Percentiles rank a stretch among this genome's conserved stretches.
Evolutionary conservation across 2,797 vertebrate species (phyloP).

Genomic region (Chrysocyon brachyurus): DNA sequence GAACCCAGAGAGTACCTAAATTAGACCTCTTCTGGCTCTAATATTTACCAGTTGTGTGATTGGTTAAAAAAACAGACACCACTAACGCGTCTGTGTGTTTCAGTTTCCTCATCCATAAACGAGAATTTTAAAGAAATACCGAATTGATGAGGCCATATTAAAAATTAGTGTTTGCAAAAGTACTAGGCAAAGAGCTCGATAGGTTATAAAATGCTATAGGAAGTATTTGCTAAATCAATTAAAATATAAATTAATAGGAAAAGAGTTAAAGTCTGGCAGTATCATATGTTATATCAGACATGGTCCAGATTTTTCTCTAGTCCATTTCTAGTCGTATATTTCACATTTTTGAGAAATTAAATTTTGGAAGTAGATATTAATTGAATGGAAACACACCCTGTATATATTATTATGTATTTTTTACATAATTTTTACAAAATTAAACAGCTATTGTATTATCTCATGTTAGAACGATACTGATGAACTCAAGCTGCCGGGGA

Average conservation of each 20-base stretch:
- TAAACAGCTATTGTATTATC: background rate
- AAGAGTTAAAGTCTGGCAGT: background rate
- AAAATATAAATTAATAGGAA: slow-evolving; percentile 5
- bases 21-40: background rate
- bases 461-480: background rate
- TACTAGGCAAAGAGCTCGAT: background rate
- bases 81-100: background rate
- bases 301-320: background rate
- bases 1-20: background rate
- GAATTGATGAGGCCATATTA: background rate
- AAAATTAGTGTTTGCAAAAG: slow-evolving; percentile 4
- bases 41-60: background rate
- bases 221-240: background rate
- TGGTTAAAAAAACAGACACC: background rate
- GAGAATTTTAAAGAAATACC: background rate
- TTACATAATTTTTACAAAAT: background rate
- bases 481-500: background rate
- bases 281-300: background rate
- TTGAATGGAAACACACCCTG: background rate
- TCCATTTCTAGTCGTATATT: background rate
- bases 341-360: background rate
- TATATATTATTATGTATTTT: background rate
- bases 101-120: background rate
- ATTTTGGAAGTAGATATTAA: background rate
- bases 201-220: background rate